A percentile compares a stretch with the other conserved stretches of the same genome.
Conservation (phyloP, 2,797 vertebrate species). For the Picus viridis region DNA sequence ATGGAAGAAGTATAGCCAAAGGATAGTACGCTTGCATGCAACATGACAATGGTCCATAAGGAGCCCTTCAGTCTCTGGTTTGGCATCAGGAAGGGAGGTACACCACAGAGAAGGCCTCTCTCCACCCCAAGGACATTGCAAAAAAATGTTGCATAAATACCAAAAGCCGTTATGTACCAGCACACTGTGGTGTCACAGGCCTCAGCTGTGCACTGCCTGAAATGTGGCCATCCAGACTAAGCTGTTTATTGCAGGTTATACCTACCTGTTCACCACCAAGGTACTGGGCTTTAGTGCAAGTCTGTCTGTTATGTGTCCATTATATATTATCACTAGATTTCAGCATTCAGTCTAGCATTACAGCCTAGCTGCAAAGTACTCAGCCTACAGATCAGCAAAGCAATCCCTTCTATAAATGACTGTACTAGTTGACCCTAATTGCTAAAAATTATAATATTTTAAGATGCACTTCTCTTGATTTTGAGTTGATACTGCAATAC, state of each 20-base stretch:
- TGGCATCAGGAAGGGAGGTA: not conserved
- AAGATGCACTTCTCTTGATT: constrained; percentile 4
- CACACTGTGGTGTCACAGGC: not conserved
- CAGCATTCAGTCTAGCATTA: not conserved
- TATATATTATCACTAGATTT: not conserved
- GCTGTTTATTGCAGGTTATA: not conserved
- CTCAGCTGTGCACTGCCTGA: not conserved
- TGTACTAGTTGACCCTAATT: not conserved
- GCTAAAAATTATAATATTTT: not conserved
- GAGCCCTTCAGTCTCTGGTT: not conserved
- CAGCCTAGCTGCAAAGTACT: not conserved
- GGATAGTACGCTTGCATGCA: not conserved
- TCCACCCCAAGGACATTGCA: not conserved
- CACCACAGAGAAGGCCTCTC: not conserved
- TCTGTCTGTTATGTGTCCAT: not conserved
- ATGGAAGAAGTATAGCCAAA: not conserved
- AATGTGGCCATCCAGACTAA: not conserved
- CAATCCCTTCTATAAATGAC: not conserved
- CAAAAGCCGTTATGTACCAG: not conserved
- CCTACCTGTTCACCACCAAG: not conserved
- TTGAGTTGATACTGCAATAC: not conserved
- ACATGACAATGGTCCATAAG: not conserved
- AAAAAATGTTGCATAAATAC: constrained; percentile 7
- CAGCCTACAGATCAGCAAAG: constrained; percentile 8
- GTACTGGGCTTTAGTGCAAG: not conserved